Evolutionary conservation across 2,888 invertebrate genomes (phyloP).

Genomic region (Pyrrhia umbra): DNA sequence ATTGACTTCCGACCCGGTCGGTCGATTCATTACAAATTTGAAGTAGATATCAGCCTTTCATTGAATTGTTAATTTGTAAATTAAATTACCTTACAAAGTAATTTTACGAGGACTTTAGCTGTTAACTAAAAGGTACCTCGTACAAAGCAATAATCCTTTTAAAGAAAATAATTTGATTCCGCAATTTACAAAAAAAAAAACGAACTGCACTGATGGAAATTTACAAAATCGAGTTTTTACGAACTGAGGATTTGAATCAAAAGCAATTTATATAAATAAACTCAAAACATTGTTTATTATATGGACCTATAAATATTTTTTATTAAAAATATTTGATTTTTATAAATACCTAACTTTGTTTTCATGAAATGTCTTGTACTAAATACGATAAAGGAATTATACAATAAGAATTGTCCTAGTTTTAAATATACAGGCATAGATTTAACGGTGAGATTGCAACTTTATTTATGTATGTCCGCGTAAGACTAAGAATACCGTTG

Average conservation of each 20-base stretch:
- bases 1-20: neutral
- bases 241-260: slow-evolving; percentile 26
- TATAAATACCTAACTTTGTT: too few species aligned
- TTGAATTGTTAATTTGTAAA: slow-evolving; percentile 58
- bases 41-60: slow-evolving; percentile 8
- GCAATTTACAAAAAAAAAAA: slow-evolving; percentile 67
- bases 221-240: slow-evolving; percentile 42
- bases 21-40: slow-evolving; percentile 11
- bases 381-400: too few species aligned
- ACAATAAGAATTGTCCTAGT: too few species aligned
- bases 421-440: neutral
- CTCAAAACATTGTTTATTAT: neutral
- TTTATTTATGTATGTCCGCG: too few species aligned
- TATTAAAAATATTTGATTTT: too few species aligned
- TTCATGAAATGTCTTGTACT: too few species aligned
- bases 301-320: neutral
- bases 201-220: slow-evolving; percentile 52
- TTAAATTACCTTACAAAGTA: slow-evolving; percentile 67
- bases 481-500: too few species aligned
- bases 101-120: slow-evolving; percentile 69
- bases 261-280: slow-evolving; percentile 14
- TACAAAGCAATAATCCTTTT: slow-evolving; percentile 72
- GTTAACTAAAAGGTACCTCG: slow-evolving; percentile 73
- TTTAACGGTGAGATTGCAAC: neutral
- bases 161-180: slow-evolving; percentile 78